Percentiles rank a stretch among this genome's conserved stretches.
phyloP scores from a whole-genome alignment of 2,113 vertebrate genomes.

The Lota lota region DNA sequence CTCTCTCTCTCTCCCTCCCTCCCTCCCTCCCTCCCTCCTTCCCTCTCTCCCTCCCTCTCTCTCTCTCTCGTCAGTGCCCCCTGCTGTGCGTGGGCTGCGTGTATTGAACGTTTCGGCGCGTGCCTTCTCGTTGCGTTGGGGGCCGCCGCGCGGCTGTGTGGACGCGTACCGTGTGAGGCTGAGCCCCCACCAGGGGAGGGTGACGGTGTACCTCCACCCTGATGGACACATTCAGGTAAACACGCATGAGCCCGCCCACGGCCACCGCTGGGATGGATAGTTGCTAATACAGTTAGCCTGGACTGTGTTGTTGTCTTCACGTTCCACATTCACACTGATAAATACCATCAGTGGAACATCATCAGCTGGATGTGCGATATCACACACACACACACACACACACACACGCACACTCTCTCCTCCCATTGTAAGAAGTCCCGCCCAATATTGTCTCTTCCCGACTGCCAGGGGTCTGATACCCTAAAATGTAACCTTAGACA shows the following conservation, averaged over 20 bases:
- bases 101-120: conserved; percentile 67
- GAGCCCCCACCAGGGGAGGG: conserved; percentile 71
- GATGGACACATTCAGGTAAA: conserved; percentile 78
- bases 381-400: background rate
- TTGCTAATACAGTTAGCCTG: too few species aligned
- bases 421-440: conserved; percentile 34
- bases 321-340: background rate
- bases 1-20: too few species aligned
- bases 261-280: background rate
- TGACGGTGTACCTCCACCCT: conserved; percentile 75
- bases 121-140: conserved; percentile 78
- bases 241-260: background rate
- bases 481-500: conserved; percentile 78
- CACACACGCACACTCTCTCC: conserved; percentile 18
- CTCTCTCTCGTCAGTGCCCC: conserved; percentile 60
- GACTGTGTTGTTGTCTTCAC: background rate
- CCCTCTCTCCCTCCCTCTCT: conserved; percentile 17
- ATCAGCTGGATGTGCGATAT: conserved; percentile 50
- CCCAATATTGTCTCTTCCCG: conserved; percentile 29
- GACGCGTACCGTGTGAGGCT: conserved; percentile 77
- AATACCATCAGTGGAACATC: conserved; percentile 44
- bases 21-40: background rate
- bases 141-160: conserved; percentile 60
- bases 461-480: conserved; percentile 82
- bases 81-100: too few species aligned